Percentiles rank a stretch among this genome's conserved stretches.
Evolutionary conservation across 2,888 invertebrate genomes (phyloP).

Genomic region (Morpho achilles): DNA sequence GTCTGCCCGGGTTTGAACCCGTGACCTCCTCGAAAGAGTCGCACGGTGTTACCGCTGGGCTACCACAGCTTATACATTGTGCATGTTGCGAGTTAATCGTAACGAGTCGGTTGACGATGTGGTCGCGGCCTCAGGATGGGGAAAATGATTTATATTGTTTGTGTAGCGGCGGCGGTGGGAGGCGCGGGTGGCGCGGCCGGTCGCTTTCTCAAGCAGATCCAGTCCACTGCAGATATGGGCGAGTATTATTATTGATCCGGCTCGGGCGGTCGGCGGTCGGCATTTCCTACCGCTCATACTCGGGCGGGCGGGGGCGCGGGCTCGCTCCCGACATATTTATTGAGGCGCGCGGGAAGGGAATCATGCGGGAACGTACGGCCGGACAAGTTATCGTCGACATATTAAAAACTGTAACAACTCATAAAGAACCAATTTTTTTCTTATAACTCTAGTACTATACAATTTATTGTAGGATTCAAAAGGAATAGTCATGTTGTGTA

Average conservation of each 20-base stretch:
- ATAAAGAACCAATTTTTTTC: neutral
- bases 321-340: constrained; percentile 66
- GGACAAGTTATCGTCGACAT: constrained; percentile 46
- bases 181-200: constrained; percentile 41
- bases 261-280: constrained; percentile 62
- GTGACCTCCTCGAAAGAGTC: too few relatives aligned
- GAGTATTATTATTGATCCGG: constrained; percentile 79
- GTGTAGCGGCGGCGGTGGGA: constrained; percentile 51
- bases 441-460: too few relatives aligned
- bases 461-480: too few relatives aligned
- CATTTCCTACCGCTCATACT: constrained; percentile 74
- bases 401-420: constrained; percentile 3
- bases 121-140: constrained; percentile 56
- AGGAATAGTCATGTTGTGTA: too few relatives aligned
- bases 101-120: constrained; percentile 37
- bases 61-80: neutral
- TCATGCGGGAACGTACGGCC: constrained; percentile 49
- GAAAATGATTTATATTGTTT: constrained; percentile 79
- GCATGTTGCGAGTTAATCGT: neutral
- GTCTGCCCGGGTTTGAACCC: too few relatives aligned
- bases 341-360: constrained; percentile 52
- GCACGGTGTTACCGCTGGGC: too few relatives aligned
- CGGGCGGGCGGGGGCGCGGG: constrained; percentile 46
- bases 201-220: constrained; percentile 73
- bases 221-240: constrained; percentile 78